Conservation (phyloP, 2,113 vertebrate species). For the Vidua chalybeata region DNA sequence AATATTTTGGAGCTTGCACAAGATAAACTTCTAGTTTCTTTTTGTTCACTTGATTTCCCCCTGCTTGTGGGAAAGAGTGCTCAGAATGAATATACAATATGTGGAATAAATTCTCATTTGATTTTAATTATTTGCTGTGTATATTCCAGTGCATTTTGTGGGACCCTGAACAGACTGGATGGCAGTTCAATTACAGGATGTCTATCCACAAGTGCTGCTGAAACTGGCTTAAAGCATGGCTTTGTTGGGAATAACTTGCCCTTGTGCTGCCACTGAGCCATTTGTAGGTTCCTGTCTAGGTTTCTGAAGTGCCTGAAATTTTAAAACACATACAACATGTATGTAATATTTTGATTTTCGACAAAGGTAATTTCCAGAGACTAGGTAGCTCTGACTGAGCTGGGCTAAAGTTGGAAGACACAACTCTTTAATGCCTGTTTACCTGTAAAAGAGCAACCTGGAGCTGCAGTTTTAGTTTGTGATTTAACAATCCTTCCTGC, state of each 20-base stretch:
- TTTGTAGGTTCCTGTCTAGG: background rate
- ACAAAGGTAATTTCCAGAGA: background rate
- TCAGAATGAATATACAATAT: background rate
- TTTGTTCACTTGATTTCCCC: background rate
- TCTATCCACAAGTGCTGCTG: background rate
- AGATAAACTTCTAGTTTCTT: background rate
- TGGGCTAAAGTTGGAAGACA: background rate
- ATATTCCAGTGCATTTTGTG: background rate
- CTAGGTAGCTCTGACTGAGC: background rate
- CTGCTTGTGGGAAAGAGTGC: background rate
- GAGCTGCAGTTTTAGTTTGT: background rate
- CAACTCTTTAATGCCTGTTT: background rate
- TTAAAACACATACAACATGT: accelerated
- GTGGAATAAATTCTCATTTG: background rate
- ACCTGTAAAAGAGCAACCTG: background rate
- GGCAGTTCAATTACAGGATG: background rate
- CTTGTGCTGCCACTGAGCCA: background rate
- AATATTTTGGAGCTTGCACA: background rate
- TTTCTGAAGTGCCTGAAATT: background rate
- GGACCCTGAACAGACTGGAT: background rate
- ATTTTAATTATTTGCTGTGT: background rate
- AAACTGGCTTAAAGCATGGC: background rate
- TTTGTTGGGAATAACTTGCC: background rate
- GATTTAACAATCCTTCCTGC: background rate
- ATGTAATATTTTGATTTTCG: background rate